Evolutionary conservation across 64 coral and sea anemone species (phyloP).

Genomic region (Orbicella faveolata): DNA sequence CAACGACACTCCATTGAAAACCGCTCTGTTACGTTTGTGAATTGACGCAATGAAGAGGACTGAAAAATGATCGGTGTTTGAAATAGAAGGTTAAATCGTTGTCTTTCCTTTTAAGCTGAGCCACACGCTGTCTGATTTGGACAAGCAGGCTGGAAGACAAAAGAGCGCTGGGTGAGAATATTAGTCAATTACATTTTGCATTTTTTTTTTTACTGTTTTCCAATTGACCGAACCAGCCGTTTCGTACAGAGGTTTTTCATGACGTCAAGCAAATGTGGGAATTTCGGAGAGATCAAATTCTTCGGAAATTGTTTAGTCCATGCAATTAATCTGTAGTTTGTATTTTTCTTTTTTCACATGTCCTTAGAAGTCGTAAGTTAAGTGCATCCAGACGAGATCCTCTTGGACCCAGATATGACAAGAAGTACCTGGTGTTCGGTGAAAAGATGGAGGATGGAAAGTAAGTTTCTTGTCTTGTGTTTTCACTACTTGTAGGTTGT

Average conservation of each 20-base stretch:
- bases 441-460: slow-evolving; percentile 78
- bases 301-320: no score
- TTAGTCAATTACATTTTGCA: not conserved
- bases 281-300: no score
- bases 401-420: slow-evolving; percentile 69
- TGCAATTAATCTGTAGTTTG: no score
- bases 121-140: not conserved
- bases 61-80: no score
- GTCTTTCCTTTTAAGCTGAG: not conserved
- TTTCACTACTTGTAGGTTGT: no score
- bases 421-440: slow-evolving; percentile 94
- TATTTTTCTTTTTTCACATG: no score
- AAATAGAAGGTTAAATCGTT: not conserved
- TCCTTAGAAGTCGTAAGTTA: slow-evolving; percentile 13
- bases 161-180: slow-evolving; percentile 23
- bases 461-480: not conserved
- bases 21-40: no score
- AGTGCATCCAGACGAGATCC: slow-evolving; percentile 63
- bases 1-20: no score
- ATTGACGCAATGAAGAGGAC: no score
- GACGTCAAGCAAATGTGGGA: no score
- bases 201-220: not conserved
- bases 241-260: no score
- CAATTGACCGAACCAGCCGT: not conserved
- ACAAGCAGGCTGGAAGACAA: not conserved